Conservation (phyloP, 2,888 invertebrate genomes). For the Netelia virgata region DNA sequence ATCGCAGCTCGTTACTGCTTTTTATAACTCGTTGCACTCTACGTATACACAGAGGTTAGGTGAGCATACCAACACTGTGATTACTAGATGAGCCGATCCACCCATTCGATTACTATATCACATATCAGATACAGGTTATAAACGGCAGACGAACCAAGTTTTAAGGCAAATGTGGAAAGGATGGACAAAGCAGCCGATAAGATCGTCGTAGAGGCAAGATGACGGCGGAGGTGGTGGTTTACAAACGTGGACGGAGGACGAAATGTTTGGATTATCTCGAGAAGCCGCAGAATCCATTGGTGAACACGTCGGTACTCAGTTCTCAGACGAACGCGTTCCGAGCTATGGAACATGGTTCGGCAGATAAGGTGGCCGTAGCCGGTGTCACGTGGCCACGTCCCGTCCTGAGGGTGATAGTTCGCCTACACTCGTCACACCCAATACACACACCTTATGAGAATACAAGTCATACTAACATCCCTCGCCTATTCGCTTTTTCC, state of each 20-base stretch:
- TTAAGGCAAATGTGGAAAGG: conserved; percentile 28
- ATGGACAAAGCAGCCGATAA: conserved; percentile 24
- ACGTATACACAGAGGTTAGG: neutral
- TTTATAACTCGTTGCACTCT: neutral
- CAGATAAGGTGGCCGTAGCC: conserved; percentile 82
- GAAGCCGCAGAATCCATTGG: conserved; percentile 75
- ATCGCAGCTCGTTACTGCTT: neutral
- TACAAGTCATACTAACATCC: conserved; percentile 40
- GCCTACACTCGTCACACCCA: conserved; percentile 73
- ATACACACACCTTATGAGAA: conserved; percentile 65
- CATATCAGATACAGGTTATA: conserved; percentile 78
- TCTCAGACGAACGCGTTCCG: conserved; percentile 61
- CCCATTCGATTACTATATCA: no score
- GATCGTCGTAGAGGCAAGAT: conserved; percentile 43
- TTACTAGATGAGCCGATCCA: no score
- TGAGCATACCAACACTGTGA: conserved; percentile 31
- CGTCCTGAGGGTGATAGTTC: conserved; percentile 82
- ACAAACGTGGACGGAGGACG: conserved; percentile 78
- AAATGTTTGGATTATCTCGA: conserved; percentile 82
- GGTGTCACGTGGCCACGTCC: conserved; percentile 84
- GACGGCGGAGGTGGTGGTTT: conserved; percentile 71
- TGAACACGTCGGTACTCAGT: conserved; percentile 48
- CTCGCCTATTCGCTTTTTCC: conserved; percentile 35
- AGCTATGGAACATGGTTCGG: conserved; percentile 74
- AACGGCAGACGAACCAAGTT: conserved; percentile 72